Percentiles rank a stretch among this genome's conserved stretches.
Conservation (phyloP, 2,797 vertebrate genomes). For the Sitta carolinensis region DNA sequence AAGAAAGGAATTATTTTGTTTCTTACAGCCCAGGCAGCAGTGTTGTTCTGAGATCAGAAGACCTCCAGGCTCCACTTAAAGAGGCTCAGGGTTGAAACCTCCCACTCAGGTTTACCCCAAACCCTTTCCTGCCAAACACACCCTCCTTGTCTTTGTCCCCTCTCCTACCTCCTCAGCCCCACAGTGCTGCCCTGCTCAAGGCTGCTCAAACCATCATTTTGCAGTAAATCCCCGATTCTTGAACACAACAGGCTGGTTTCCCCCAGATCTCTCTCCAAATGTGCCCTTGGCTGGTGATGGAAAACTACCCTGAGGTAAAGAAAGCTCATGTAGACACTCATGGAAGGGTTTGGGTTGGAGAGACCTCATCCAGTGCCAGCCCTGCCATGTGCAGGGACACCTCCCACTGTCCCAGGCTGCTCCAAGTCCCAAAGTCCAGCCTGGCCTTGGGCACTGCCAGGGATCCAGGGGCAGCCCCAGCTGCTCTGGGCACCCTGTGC, state of each 20-base stretch:
- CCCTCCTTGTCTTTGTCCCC: background rate
- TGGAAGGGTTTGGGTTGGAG: background rate
- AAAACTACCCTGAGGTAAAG: background rate
- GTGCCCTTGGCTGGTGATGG: background rate
- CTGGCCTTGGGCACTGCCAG: background rate
- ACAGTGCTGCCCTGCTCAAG: background rate
- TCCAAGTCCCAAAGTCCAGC: background rate
- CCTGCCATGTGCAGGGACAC: background rate
- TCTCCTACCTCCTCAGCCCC: background rate
- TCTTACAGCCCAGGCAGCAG: background rate
- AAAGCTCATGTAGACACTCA: background rate
- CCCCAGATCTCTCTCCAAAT: background rate
- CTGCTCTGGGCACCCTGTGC: background rate
- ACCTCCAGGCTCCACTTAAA: background rate
- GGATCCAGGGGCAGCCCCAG: background rate
- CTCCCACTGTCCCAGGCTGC: background rate
- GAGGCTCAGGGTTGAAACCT: background rate
- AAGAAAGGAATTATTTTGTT: background rate
- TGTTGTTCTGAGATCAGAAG: fast-evolving
- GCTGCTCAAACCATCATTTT: background rate
- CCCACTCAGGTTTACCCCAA: background rate
- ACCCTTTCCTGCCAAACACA: background rate
- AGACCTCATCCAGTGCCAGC: fast-evolving
- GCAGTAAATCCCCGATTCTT: background rate
- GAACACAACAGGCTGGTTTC: background rate